Base-by-base conservation (phyloP, 2,888 invertebrate species). In the Philhelius pedissequus region DNA sequence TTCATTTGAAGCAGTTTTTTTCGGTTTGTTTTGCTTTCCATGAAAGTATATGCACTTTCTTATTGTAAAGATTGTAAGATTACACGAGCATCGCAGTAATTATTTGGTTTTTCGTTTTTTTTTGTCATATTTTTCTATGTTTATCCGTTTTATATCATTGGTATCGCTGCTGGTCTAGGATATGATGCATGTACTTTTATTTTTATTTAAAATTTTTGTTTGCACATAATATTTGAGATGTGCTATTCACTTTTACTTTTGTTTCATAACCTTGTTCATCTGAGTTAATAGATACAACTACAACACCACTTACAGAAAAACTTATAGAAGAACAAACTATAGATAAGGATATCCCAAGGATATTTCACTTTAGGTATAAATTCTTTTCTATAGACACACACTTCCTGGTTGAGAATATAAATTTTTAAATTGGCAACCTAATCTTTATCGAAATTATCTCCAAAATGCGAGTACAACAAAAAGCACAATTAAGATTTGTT, bases 221-320 rank as follows among this genome's bases (percentile, higher is more conserved):
- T 50, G 27, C 64, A 69, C 74, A 70, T 50, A 73, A 54, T 43
- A 64, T 69, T 69, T 48, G 50, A 83, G 56, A 45, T 75, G 20
- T 54, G 52, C 20, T 78, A 43, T 74, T 79, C 74, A 74, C 64
- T 83, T 79, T 84, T 84, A 84, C 84, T 84, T 84, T 84, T 76
- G 66, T 79, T 74, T 79, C 69, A 75, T 43, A 74, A 75, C 66
- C 70, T 56, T 62, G 54, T 50, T 48, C 32, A 58, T 40, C 20
- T 6, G 54, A 79, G 54, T 58, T 56, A 35, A 66, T 74, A 64
- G 74, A 78, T 54, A 54, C 76, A 25, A 50, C 69, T 40, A 45
- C 43, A 69, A 45, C 43, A 69, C 66, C 50, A 75, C 58, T 79
- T 64, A 48, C 38, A 15, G 48, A 27, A 13, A 50, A 43, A 52